phyloP scores from a whole-genome alignment of 2,113 vertebrate genomes.

The Syngnathus scovelli region DNA sequence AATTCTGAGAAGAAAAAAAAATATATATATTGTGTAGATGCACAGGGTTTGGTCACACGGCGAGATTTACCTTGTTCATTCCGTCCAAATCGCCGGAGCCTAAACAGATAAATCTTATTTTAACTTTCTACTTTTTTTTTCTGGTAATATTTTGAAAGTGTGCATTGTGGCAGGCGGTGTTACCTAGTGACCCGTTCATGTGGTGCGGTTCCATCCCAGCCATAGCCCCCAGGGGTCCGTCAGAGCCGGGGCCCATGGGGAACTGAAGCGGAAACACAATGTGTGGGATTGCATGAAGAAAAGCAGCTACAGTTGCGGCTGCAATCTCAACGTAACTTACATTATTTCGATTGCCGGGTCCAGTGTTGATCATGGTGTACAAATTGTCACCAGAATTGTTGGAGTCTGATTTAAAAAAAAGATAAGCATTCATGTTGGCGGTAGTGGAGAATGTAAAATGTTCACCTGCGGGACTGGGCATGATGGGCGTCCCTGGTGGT shows the following conservation, averaged over 20 bases:
- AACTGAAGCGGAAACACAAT: slow-evolving; percentile 71
- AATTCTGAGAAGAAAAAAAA: slow-evolving; percentile 76
- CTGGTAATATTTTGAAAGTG: neutral
- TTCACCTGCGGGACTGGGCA: slow-evolving; percentile 97
- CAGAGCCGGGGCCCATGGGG: slow-evolving; percentile 94
- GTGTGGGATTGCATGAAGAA: slow-evolving; percentile 1
- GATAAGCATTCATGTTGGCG: neutral
- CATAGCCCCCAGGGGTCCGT: slow-evolving; percentile 97
- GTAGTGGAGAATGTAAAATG: neutral
- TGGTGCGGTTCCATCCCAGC: slow-evolving; percentile 98
- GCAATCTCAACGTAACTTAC: slow-evolving; percentile 69
- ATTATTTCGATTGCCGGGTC: slow-evolving; percentile 93
- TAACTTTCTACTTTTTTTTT: no score
- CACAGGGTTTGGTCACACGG: neutral
- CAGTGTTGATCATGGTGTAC: slow-evolving; percentile 99
- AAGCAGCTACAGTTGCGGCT: neutral
- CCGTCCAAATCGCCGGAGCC: slow-evolving; percentile 98
- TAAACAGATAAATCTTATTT: slow-evolving; percentile 41
- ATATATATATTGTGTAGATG: neutral
- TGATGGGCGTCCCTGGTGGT: slow-evolving; percentile 96
- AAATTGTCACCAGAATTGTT: slow-evolving; percentile 99
- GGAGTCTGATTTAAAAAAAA: slow-evolving; percentile 78
- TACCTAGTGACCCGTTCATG: slow-evolving; percentile 88
- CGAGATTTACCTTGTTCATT: slow-evolving; percentile 89
- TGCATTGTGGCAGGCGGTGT: slow-evolving; percentile 14